These are phyloP conservation scores for Neotragus pygmaeus DNA, from an alignment of 2,113 vertebrate genomes.

Conservation along the genomic window DNA sequence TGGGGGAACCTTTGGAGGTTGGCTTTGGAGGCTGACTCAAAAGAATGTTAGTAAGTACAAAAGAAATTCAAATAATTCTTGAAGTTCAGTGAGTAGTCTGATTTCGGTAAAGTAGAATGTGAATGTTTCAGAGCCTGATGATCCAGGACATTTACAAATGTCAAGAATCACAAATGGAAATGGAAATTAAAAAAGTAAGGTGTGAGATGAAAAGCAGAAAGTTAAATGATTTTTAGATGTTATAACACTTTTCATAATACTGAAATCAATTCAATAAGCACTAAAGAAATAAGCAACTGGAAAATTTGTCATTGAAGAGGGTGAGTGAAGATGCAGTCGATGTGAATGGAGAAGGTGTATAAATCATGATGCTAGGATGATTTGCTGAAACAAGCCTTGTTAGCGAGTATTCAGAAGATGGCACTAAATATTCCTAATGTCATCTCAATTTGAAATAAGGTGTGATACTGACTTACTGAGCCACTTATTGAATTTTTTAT, in stretches of 20 bases:
- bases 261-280: background rate
- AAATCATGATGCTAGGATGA: background rate
- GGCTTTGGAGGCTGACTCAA: background rate
- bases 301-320: background rate
- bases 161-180: constrained; percentile 23
- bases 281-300: constrained; percentile 17
- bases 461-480: background rate
- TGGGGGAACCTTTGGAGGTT: background rate
- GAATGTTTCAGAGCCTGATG: constrained; percentile 13
- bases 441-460: background rate
- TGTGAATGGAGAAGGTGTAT: background rate
- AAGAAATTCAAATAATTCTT: background rate
- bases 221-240: constrained; percentile 41
- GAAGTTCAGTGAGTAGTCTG: background rate
- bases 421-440: background rate
- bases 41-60: background rate
- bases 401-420: background rate
- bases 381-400: background rate
- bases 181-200: background rate
- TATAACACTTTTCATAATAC: background rate
- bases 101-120: background rate
- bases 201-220: constrained; percentile 26
- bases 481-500: background rate
- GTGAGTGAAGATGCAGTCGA: background rate
- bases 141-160: constrained; percentile 19